Base-by-base conservation (phyloP, 2,113 vertebrate genomes). In the Odocoileus virginianus region DNA sequence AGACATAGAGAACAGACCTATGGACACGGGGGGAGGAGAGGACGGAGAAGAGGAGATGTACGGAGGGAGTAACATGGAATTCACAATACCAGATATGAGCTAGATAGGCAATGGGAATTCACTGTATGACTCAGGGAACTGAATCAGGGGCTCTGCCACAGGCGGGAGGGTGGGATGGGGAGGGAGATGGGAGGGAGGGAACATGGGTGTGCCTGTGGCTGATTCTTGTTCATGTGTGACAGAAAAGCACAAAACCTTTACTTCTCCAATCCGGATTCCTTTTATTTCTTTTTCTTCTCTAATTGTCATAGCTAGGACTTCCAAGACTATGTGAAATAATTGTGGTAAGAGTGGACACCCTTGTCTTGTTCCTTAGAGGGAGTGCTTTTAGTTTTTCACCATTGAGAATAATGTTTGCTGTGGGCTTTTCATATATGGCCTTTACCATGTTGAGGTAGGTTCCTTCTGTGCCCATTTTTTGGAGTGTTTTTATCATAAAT, bases 81-180 rank as follows among this genome's bases (percentile, higher is more conserved):
- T 11, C 2, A 11, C 33, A 36, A 19, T 10, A 2, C 64, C 33
- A 11, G 2, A 67, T 7, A n/a, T 5, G 16, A 36, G 16, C 2
- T 0, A n/a, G 33, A 36, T 0, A 11, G 64, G 16, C 64, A 36
- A 1, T 5, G 4, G 64, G 8, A 21, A 36, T 21, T 11, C 1
- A 17, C 17, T 21, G 17, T 21, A 0, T 36, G 64, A 11, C 64
- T 21, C 64, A 1, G 33, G 64, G 17, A 9, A 5, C n/a, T 36
- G 3, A 21, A 3, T 1, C 33, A 9, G 7, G 8, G 64, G n/a
- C 64, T 2, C n/a, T 71, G n/a, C 2, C 0, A 5, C 9, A 5
- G n/a, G 64, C 1, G 9, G 33, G 17, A 36, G 16, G 61, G 61
- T 4, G 8, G 61, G 33, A 3, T 0, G 33, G 3, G 8, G 16